Conservation (phyloP, 2,888 invertebrate genomes). For the Buathra laborator region DNA sequence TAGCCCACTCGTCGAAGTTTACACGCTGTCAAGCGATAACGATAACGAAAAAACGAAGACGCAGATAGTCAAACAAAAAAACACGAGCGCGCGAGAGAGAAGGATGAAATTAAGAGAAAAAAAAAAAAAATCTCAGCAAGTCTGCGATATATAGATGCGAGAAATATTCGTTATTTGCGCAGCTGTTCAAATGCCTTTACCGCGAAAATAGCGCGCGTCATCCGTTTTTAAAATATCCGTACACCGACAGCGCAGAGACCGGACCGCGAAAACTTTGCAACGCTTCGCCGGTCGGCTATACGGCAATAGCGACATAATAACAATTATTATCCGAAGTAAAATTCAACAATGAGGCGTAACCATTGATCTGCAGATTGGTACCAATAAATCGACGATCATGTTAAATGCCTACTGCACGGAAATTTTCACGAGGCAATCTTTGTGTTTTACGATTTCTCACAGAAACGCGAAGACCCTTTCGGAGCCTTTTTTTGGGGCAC, state of each 20-base stretch:
- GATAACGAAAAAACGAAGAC: slow-evolving; percentile 58
- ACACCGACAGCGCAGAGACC: not conserved
- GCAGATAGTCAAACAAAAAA: slow-evolving; percentile 66
- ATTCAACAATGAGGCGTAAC: not conserved
- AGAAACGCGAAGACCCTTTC: not conserved
- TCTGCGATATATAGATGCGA: slow-evolving; percentile 54
- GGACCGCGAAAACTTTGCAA: slow-evolving; percentile 42
- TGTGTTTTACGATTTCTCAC: slow-evolving; percentile 35
- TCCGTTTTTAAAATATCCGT: slow-evolving; percentile 77
- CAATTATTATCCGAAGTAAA: not conserved
- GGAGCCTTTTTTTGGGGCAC: slow-evolving; percentile 19
- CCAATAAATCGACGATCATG: not conserved
- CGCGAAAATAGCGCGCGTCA: slow-evolving; percentile 78
- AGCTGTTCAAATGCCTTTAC: slow-evolving; percentile 79
- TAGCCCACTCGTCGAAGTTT: slow-evolving; percentile 9
- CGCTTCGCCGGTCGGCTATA: slow-evolving; percentile 5
- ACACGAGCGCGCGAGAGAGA: slow-evolving; percentile 1
- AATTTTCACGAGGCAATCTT: slow-evolving; percentile 14
- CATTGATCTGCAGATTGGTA: not conserved
- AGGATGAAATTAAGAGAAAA: slow-evolving; percentile 32
- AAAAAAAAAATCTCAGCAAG: slow-evolving; percentile 54
- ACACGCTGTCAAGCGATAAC: slow-evolving; percentile 44
- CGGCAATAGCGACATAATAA: slow-evolving; percentile 19
- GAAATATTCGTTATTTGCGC: slow-evolving; percentile 78
- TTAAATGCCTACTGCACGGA: not conserved